Evolutionary conservation across 2,888 invertebrate species (phyloP).

Genomic region (Drosophila robusta): DNA sequence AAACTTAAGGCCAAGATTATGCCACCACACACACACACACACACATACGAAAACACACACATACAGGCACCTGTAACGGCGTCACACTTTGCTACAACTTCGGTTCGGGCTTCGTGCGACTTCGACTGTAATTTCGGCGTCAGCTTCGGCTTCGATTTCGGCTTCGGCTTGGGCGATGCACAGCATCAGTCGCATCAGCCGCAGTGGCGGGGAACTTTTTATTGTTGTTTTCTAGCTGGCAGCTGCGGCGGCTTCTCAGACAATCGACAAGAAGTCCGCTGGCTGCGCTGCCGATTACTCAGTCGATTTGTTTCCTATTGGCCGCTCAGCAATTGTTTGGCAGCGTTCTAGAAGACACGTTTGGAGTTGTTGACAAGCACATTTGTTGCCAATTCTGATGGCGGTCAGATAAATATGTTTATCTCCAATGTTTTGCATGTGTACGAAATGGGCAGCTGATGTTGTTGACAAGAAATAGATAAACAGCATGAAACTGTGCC

Average conservation of each 20-base stretch:
- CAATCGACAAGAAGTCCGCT: conserved; percentile 57
- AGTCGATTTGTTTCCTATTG: conserved; percentile 23
- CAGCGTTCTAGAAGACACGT: not conserved
- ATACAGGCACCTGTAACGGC: conserved; percentile 55
- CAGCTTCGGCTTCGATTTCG: conserved; percentile 29
- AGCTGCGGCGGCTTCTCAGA: conserved; percentile 11
- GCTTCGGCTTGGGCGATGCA: conserved; percentile 19
- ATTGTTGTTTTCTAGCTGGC: conserved; percentile 1
- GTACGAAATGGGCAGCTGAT: not conserved
- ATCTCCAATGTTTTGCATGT: conserved; percentile 8
- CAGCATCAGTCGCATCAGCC: conserved; percentile 37
- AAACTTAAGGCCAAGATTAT: conserved; percentile 79
- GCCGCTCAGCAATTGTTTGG: conserved; percentile 6
- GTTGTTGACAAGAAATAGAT: conserved; percentile 22
- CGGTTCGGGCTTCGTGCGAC: conserved; percentile 30
- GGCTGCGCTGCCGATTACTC: conserved; percentile 33
- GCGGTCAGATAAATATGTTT: not conserved
- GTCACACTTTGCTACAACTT: conserved; percentile 42
- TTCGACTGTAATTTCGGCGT: conserved; percentile 7
- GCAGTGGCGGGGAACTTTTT: conserved; percentile 25
- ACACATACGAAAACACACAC: conserved; percentile 16
- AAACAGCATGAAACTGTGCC: conserved; percentile 2
- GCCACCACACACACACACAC: conserved; percentile 53
- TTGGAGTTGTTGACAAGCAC: not conserved
- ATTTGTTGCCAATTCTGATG: not conserved